Evolutionary conservation across 2,888 invertebrate species (phyloP).

Genomic region (Thalpophila matura): DNA sequence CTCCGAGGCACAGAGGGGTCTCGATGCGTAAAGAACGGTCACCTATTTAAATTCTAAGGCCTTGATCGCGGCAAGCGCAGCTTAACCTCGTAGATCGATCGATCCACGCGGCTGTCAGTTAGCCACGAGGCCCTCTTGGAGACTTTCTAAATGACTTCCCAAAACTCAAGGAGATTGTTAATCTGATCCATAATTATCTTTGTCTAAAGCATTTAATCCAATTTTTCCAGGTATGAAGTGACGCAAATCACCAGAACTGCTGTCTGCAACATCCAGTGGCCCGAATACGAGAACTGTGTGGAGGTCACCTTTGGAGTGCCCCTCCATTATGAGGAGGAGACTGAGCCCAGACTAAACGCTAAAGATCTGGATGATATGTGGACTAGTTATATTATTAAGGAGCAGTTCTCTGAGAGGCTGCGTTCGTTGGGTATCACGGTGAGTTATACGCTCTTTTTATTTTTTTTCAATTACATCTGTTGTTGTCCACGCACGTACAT

Average conservation of each 20-base stretch:
- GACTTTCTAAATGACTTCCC: too few species aligned
- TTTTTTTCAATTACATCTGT: too few species aligned
- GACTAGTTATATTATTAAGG: conserved; percentile 69
- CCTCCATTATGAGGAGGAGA: conserved; percentile 74
- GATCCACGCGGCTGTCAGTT: too few species aligned
- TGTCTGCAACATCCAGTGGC: conserved; percentile 85
- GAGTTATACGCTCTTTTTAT: conserved; percentile 36
- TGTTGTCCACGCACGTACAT: too few species aligned
- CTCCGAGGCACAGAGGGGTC: too few species aligned
- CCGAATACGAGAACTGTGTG: conserved; percentile 78
- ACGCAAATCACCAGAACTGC: conserved; percentile 77
- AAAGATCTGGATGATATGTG: conserved; percentile 81
- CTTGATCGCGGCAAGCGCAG: too few species aligned
- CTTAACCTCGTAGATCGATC: too few species aligned
- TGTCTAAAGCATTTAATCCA: background rate
- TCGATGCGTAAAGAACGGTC: too few species aligned
- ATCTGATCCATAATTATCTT: too few species aligned
- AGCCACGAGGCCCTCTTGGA: too few species aligned
- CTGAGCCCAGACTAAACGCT: conserved; percentile 69
- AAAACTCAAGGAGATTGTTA: too few species aligned
- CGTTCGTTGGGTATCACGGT: conserved; percentile 77
- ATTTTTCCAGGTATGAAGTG: conserved; percentile 76
- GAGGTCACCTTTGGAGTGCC: conserved; percentile 81
- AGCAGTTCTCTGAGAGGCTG: conserved; percentile 76
- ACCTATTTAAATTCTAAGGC: too few species aligned